Evolutionary conservation across 2,797 vertebrate species (phyloP).

Genomic region (Cryptoprocta ferox): DNA sequence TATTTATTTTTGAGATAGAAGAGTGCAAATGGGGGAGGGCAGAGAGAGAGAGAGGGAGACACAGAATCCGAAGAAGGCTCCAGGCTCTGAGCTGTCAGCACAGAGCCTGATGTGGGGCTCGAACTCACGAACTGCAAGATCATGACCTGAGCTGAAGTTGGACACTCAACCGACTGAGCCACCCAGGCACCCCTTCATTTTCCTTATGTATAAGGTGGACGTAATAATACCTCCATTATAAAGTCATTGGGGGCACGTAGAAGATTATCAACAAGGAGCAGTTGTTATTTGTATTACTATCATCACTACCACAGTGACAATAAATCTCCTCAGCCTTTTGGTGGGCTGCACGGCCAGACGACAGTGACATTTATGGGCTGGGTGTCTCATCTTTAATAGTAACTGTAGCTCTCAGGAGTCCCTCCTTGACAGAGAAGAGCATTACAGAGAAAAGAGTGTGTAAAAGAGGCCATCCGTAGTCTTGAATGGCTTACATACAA

Average conservation of each 20-base stretch:
- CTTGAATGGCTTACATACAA: neutral
- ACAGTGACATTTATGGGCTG: neutral
- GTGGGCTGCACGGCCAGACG: neutral
- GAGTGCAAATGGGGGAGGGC: no score
- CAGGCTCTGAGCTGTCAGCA: no score
- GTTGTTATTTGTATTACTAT: neutral
- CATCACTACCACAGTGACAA: no score
- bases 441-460: neutral
- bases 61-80: no score
- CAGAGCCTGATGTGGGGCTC: no score
- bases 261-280: neutral
- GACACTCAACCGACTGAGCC: no score
- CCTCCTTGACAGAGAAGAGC: neutral
- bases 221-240: neutral
- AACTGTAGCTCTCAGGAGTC: neutral
- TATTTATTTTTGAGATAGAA: no score
- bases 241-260: neutral
- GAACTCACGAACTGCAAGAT: no score
- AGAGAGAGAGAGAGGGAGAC: no score
- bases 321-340: no score
- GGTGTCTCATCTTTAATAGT: neutral
- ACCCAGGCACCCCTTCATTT: neutral
- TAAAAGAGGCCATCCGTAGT: neutral
- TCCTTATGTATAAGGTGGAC: neutral
- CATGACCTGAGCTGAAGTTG: no score